phyloP scores from a whole-genome alignment of 2,113 vertebrate species.

The Hypanus sabinus region DNA sequence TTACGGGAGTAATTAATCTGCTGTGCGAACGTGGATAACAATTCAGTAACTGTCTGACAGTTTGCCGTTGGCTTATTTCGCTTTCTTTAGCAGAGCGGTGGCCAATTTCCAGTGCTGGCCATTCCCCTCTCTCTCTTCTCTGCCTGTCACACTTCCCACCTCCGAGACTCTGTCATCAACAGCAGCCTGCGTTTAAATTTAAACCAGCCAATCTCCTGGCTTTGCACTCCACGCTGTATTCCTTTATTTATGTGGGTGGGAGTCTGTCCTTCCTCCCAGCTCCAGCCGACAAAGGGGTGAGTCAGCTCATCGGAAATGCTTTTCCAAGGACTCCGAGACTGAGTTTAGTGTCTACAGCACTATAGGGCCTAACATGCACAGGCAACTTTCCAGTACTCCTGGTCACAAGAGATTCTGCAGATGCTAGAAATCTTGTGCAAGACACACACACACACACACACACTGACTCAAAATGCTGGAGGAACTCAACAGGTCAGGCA shows the following conservation, averaged over 20 bases:
- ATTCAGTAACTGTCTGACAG: constrained; percentile 5
- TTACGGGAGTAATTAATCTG: constrained; percentile 20
- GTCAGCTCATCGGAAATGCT: background rate
- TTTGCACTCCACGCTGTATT: background rate
- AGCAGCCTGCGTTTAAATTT: background rate
- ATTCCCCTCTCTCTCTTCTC: background rate
- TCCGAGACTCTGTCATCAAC: background rate
- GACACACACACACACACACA: too few species aligned
- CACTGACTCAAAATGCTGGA: too few species aligned
- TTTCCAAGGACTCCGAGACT: background rate
- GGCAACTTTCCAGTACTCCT: too few species aligned
- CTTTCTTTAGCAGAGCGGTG: background rate
- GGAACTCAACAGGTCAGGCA: too few species aligned
- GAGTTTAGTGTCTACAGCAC: too few species aligned
- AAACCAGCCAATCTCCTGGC: background rate
- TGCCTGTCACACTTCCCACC: background rate
- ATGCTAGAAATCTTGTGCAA: too few species aligned
- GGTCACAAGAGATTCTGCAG: too few species aligned
- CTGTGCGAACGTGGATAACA: background rate
- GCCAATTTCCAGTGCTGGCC: background rate
- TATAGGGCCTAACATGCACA: too few species aligned
- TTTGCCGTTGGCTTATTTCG: background rate
- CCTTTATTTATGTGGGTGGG: background rate
- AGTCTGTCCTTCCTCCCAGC: background rate
- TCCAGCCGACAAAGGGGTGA: background rate